These are phyloP conservation scores for Pseudorhiza aurosa DNA, from an alignment of 30 jellyfish, hydroid and myxozoan species.

Conservation along the genomic window DNA sequence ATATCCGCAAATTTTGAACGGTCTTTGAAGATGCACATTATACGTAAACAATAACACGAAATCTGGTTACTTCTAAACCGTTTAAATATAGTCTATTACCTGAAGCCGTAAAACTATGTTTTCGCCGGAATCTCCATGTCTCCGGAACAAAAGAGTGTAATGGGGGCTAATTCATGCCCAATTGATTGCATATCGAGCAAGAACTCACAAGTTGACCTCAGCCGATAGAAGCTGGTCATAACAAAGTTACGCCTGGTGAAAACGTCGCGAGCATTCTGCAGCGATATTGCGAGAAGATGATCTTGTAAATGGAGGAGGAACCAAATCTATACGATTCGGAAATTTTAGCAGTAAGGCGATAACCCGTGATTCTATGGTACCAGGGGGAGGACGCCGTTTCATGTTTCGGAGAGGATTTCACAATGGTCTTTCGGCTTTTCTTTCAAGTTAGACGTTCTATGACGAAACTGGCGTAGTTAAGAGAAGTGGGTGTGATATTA, in stretches of 20 bases:
- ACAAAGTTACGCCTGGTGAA: not conserved
- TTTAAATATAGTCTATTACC: not conserved
- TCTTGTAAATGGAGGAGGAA: too few relatives aligned
- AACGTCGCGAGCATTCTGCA: too few relatives aligned
- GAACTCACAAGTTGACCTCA: conserved; percentile 1
- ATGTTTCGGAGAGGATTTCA: too few relatives aligned
- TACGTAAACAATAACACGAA: conserved; percentile 5
- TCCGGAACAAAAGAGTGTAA: not conserved
- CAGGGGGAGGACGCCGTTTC: too few relatives aligned
- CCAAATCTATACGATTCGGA: too few relatives aligned
- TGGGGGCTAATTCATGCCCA: not conserved
- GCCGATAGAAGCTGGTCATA: not conserved
- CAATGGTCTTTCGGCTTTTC: too few relatives aligned
- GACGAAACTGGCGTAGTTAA: too few relatives aligned
- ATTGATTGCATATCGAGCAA: not conserved
- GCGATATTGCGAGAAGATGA: too few relatives aligned
- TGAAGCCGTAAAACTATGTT: not conserved
- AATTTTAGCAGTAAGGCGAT: too few relatives aligned
- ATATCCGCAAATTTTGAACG: conserved; percentile 24
- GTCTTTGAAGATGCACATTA: not conserved
- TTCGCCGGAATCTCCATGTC: not conserved
- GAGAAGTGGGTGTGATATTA: too few relatives aligned
- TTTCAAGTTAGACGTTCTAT: too few relatives aligned
- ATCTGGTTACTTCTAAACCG: conserved; percentile 1
- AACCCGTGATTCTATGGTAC: too few relatives aligned